Base-by-base conservation (phyloP, 1,140 invertebrate species). In the Galleria mellonella region DNA sequence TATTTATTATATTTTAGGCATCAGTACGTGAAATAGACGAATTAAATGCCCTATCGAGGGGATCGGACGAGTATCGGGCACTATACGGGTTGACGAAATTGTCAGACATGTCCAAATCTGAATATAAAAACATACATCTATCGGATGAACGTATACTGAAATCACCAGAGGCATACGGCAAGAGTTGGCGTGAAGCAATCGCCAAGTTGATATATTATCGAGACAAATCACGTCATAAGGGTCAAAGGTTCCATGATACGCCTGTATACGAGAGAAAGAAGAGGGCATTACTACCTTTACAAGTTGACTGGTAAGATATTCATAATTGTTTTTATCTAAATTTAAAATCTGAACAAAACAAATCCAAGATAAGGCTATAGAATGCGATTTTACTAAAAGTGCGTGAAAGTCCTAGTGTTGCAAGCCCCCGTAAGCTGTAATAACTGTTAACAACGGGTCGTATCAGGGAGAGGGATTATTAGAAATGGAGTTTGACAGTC, bases 61-160 rank as follows among this genome's bases (percentile, higher is more conserved):
- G 81, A 4, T 86, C 69, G 2, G 84, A 87, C 11, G 70, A 87
- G 11, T 70, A 85, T n/a, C 87, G 88, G 62, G 92, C 92, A 0
- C 63, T 86, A 14, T 95, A 92, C 82, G 94, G 94, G 5, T 56
- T 93, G 0, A 96, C 93, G 1, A 79, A 90, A 60, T 92, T 90
- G 57, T 93, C 94, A 4, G 94, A 96, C 71, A 82, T 95, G 70
- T 91, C 90, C 9, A 88, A 89, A 49, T 78, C 89, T 15, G 93
- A 95, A 85, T 95, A 94, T 62, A 40, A 87, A 48, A 56, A 86
- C 10, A 59, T 86, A 30, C 75, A 89, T 51, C 70, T 93, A 1
- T 75, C 74, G 7, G 82, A 79, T 55, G 77, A 82, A 29, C 70
- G 59, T 43, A 51, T 70, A 0, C 41, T 57, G n/a, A 73, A 54